These are phyloP conservation scores for Sarcophaga variegata DNA, from an alignment of 2,888 invertebrate species.

Conservation along the genomic window DNA sequence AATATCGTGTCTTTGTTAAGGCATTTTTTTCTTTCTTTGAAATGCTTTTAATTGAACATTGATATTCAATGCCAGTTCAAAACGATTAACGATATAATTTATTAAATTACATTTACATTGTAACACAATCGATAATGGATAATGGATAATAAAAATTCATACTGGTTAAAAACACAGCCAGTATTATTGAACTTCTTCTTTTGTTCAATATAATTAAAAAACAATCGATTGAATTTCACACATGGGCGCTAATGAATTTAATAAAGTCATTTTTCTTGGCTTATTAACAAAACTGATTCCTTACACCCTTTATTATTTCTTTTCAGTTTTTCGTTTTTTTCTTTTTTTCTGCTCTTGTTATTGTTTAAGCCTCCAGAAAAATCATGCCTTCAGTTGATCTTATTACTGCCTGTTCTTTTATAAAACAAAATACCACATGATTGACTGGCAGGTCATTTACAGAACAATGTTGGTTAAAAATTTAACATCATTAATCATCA, in stretches of 20 bases:
- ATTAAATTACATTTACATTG: not conserved
- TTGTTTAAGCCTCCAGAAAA: conserved; percentile 29
- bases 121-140: not conserved
- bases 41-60: not conserved
- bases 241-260: conserved; percentile 80
- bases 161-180: conserved; percentile 17
- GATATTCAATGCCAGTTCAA: not conserved
- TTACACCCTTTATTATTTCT: conserved; percentile 58
- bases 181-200: conserved; percentile 58
- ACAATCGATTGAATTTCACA: conserved; percentile 78
- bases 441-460: conserved; percentile 71
- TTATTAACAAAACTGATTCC: conserved; percentile 76
- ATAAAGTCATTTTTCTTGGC: conserved; percentile 79
- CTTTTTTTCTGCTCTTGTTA: not conserved
- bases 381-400: conserved; percentile 17
- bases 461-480: conserved; percentile 78
- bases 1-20: too few species aligned
- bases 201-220: conserved; percentile 67
- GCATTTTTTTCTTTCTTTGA: not conserved
- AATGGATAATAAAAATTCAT: conserved; percentile 15
- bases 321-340: too few species aligned
- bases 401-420: conserved; percentile 6
- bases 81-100: conserved; percentile 12
- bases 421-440: conserved; percentile 64
- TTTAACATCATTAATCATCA: conserved; percentile 79